Evolutionary conservation across 53 echinoderm and acorn worm species (phyloP), one percentile per base, ranked within the genome.

Genomic region (Zoroaster sp.): DNA sequence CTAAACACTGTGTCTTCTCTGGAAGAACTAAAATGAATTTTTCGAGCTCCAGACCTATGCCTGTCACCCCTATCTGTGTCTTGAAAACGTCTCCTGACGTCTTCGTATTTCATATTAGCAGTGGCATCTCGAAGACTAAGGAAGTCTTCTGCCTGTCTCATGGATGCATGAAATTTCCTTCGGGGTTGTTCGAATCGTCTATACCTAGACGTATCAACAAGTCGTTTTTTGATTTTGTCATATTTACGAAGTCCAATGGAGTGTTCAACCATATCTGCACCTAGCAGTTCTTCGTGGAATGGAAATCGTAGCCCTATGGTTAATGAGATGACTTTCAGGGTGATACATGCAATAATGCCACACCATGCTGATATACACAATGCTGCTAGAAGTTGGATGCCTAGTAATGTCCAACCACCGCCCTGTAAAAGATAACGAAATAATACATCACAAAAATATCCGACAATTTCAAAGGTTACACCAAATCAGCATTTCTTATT

Each of bases 231-330:
- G 31, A 85, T 87, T 66, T 94, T 94, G 73, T 94, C 94, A 31
- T 94, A 94, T 31, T 89, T 85, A 18, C 91, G 51, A 4, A 83
- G 83, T 5, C 94, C 94, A 41, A 94, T 94, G 76, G 92, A 92
- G 43, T 94, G 94, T 46, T 94, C 94, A 17, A 94, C 94, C 65
- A 94, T 83, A 40, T 94, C 94, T 4, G 94, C 92, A 1, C 94
- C 94, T 4, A 94, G 80, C 1, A 94, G 51, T 49, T 94, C 94
- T 55, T 94, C 91, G 55, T 94, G 91, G 39, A 92, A 91, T n/a
- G 91, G 83, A 13, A 94, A 82, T 14, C 94, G 81, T 4, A 94
- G 79, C 14, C 94, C 94, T 30, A 94, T 86, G 1, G 90, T 76
- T 3, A 81, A 32, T 4, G 88, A 83, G 21, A 94, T 73, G 2